phyloP scores from a whole-genome alignment of 2,797 vertebrate species.

The Monodelphis domestica region DNA sequence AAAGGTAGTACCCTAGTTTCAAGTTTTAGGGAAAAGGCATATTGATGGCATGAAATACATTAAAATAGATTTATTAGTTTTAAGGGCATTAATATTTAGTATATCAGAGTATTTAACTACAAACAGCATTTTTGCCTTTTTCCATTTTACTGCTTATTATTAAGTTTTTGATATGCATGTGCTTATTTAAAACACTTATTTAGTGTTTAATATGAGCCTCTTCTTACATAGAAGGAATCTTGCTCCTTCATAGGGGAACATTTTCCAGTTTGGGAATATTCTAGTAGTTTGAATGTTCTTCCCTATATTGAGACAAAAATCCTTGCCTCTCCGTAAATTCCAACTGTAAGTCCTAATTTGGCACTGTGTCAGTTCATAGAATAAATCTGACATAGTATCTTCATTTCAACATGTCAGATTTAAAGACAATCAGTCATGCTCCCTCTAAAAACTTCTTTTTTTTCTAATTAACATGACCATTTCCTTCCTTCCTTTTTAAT shows the following conservation, averaged over 20 bases:
- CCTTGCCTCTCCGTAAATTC: background rate
- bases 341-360: background rate
- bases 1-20: background rate
- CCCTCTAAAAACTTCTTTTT: background rate
- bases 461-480: background rate
- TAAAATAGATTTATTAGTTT: background rate
- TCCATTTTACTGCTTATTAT: background rate
- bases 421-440: background rate
- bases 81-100: background rate
- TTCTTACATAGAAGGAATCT: background rate
- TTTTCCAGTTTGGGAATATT: background rate
- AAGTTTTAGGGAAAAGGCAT: background rate
- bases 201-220: background rate
- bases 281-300: background rate
- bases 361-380: background rate
- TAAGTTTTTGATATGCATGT: background rate
- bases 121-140: background rate
- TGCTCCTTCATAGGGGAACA: background rate
- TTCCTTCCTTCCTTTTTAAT: no score
- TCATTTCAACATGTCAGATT: background rate
- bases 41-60: background rate
- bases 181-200: background rate
- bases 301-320: background rate
- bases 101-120: background rate
- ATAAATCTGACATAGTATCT: background rate